Evolutionary conservation across 2,888 invertebrate species (phyloP).

Genomic region (Abrostola tripartita): DNA sequence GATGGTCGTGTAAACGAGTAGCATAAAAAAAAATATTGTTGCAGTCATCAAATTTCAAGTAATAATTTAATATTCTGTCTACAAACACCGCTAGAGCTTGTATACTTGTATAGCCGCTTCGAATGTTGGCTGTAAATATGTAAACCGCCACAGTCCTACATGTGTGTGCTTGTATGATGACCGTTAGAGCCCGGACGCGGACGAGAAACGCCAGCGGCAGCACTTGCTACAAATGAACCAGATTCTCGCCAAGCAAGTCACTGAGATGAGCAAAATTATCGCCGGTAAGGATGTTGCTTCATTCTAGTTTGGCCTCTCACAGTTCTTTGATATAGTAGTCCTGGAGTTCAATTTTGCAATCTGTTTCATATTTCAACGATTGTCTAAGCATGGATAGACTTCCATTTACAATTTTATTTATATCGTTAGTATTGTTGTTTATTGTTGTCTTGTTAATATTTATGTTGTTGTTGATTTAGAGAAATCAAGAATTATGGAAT

Average conservation of each 20-base stretch:
- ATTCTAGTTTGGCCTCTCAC: conserved; percentile 43
- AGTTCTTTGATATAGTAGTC: conserved; percentile 20
- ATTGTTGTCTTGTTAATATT: background rate
- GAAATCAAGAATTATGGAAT: conserved; percentile 10
- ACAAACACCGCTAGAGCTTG: conserved; percentile 63
- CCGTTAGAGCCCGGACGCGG: conserved; percentile 91
- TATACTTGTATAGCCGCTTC: conserved; percentile 71
- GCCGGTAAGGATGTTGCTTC: conserved; percentile 91
- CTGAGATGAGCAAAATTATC: conserved; percentile 98
- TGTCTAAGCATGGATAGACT: conserved; percentile 1
- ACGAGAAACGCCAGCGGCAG: conserved; percentile 96
- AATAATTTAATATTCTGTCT: conserved; percentile 41
- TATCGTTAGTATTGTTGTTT: background rate
- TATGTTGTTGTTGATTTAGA: background rate
- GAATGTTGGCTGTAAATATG: conserved; percentile 85
- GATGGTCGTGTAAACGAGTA: too few relatives aligned
- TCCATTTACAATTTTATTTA: background rate
- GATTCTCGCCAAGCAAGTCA: conserved; percentile 97
- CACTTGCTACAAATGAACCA: conserved; percentile 97
- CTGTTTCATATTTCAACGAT: conserved; percentile 17
- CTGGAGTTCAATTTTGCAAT: conserved; percentile 13
- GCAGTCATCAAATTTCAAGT: background rate
- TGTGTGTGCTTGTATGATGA: conserved; percentile 73
- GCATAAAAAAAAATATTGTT: too few relatives aligned
- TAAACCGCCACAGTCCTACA: conserved; percentile 72